Base-by-base conservation (phyloP, 2,113 vertebrate genomes). In the Heteronetta atricapilla region DNA sequence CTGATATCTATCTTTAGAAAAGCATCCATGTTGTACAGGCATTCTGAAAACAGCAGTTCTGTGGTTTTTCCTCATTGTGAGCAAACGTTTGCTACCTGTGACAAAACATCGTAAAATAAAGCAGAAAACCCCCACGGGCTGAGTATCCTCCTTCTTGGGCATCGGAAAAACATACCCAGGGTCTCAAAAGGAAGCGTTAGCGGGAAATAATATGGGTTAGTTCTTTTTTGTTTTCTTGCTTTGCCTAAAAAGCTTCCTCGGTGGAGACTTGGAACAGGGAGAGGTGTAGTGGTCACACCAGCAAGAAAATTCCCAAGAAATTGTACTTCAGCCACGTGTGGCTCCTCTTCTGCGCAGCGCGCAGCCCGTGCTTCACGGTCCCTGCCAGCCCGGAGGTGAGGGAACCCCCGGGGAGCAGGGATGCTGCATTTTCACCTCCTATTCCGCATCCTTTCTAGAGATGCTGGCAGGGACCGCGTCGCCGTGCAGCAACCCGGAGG, bases 31-130 rank as follows among this genome's bases (percentile, higher is more conserved):
- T 78, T 84, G 31, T 78, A 15, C 36, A 64, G 9, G 52, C n/a
- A 25, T 50, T 82, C 74, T 74, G 86, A 60, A 78, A 92, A 75
- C 21, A 83, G 48, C 0, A 0, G 55, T 83, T 80, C 25, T 81
- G 25, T 83, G 36, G 15, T 36, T 82, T 88, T 88, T 79, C 70
- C 28, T 83, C 44, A 38, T 85, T 59, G 58, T 50, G 64, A 59
- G 60, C 19, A 29, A 64, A 74, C 34, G 89, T 90, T 87, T 89
- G 74, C 86, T 92, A 85, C 86, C 87, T 81, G 8, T 84, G 76
- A 81, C 38, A 64, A 81, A 88, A 72, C 38, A 44, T 69, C 69
- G 83, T 69, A 70, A 79, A 97, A 96, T 94, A 93, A 95, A 96
- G 40, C 77, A 62, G 72, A 48, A 85, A 90, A 95, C 82, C 26